These are phyloP conservation scores for Spheniscus mendiculus DNA, from an alignment of 2,113 vertebrate species.

Conservation along the genomic window DNA sequence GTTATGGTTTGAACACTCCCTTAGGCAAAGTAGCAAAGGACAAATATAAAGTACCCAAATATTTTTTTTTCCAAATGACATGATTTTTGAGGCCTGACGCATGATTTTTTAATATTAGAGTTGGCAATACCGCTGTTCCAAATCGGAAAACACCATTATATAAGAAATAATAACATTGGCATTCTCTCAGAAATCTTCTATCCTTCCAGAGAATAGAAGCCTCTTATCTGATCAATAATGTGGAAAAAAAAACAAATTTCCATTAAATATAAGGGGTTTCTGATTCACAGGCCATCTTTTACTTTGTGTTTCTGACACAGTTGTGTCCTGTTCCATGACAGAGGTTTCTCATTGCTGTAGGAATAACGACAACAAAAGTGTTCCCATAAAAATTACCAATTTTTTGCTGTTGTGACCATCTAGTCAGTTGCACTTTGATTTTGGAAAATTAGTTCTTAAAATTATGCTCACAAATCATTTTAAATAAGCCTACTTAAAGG, in stretches of 20 bases:
- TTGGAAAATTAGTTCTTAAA: neutral
- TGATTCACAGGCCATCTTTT: neutral
- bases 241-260: neutral
- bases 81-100: neutral
- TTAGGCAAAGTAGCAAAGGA: neutral
- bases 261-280: neutral
- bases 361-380: neutral
- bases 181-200: constrained; percentile 12
- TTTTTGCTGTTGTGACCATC: neutral
- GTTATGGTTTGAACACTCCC: neutral
- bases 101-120: neutral
- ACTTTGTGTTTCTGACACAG: neutral
- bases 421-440: neutral
- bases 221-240: constrained; percentile 27
- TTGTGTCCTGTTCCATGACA: neutral
- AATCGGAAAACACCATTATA: neutral
- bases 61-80: neutral
- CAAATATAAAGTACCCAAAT: neutral
- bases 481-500: neutral
- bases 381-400: neutral
- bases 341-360: neutral
- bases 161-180: neutral
- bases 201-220: neutral
- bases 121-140: neutral
- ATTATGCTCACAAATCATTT: neutral